These are phyloP conservation scores for Gambusia yucatana DNA, from an alignment of 2,797 vertebrate species.

Conservation along the genomic window DNA sequence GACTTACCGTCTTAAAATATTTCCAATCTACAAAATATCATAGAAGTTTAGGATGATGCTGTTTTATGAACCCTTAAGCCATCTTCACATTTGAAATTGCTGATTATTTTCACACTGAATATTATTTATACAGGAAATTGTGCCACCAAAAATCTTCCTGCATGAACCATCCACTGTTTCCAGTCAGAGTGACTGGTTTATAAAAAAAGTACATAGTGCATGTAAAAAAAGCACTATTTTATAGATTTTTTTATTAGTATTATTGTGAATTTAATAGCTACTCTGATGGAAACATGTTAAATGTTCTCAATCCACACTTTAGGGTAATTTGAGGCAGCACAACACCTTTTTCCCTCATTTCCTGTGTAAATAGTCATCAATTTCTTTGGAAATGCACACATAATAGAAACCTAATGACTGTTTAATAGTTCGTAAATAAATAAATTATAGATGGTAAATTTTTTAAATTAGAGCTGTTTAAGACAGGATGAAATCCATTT, in stretches of 20 bases:
- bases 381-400: background rate
- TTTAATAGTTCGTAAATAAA: background rate
- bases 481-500: background rate
- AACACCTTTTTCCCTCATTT: background rate
- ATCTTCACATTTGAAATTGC: background rate
- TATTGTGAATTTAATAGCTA: background rate
- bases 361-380: background rate
- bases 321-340: background rate
- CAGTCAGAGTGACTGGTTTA: background rate
- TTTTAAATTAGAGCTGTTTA: background rate
- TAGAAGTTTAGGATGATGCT: background rate
- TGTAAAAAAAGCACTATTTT: background rate
- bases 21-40: background rate
- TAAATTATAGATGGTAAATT: background rate
- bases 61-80: background rate
- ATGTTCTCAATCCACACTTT: background rate
- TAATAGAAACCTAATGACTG: background rate
- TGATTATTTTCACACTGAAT: background rate
- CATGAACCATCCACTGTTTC: background rate
- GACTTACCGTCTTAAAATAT: background rate
- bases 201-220: background rate
- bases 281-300: background rate
- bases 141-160: background rate
- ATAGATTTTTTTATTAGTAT: background rate
- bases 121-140: background rate